phyloP scores from a whole-genome alignment of 2,113 vertebrate species.

The Fregata magnificens region DNA sequence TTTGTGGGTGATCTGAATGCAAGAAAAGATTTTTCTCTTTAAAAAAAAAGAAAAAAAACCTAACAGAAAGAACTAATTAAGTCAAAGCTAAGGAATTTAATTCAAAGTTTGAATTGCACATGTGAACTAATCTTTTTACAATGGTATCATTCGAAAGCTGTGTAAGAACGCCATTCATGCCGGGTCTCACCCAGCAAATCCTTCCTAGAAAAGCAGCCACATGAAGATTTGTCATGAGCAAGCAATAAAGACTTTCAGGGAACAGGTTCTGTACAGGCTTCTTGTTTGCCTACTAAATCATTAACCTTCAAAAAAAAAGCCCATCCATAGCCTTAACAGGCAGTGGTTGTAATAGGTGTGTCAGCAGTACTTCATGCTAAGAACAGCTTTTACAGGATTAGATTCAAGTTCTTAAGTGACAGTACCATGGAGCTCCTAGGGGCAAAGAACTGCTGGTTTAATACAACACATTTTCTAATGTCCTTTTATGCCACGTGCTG shows the following conservation, averaged over 20 bases:
- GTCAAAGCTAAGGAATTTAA: slow-evolving; percentile 45
- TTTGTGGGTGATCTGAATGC: slow-evolving; percentile 4
- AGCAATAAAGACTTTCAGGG: slow-evolving; percentile 36
- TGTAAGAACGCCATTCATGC: neutral
- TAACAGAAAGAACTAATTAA: slow-evolving; percentile 63
- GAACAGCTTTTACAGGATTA: slow-evolving; percentile 12
- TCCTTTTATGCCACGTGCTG: neutral
- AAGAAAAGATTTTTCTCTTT: neutral
- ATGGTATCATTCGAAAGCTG: slow-evolving; percentile 13
- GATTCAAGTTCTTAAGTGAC: neutral
- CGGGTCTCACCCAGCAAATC: slow-evolving; percentile 23
- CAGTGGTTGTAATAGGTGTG: neutral
- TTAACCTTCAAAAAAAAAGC: neutral
- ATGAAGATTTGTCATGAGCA: slow-evolving; percentile 18
- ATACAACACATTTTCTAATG: neutral
- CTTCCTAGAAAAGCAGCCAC: neutral
- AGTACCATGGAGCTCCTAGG: neutral
- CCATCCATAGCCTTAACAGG: neutral
- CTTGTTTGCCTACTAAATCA: slow-evolving; percentile 1
- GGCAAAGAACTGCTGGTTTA: slow-evolving; percentile 1
- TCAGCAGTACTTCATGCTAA: neutral
- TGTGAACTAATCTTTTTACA: slow-evolving; percentile 60
- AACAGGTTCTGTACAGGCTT: neutral
- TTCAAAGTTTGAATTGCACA: slow-evolving; percentile 50
- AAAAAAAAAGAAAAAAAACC: neutral